Conservation (phyloP, 2,797 vertebrate genomes). For the Phylloscopus collybita region DNA sequence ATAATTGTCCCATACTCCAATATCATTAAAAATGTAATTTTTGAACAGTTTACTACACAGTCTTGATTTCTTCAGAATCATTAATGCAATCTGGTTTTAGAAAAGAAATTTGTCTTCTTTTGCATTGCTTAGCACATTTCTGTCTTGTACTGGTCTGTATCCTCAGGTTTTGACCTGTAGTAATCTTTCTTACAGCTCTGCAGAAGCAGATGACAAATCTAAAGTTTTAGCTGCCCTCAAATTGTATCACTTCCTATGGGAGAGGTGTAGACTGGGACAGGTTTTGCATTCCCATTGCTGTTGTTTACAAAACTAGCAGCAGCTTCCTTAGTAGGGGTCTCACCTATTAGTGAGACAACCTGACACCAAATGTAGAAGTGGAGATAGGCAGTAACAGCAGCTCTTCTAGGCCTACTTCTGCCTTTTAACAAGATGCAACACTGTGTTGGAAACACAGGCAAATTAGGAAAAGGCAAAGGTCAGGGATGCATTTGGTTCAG, state of each 20-base stretch:
- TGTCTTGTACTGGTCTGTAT: background rate
- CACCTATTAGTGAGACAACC: background rate
- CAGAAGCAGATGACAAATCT: slow-evolving; percentile 4
- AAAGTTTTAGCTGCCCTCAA: slow-evolving; percentile 18
- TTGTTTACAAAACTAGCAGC: background rate
- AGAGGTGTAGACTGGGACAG: background rate
- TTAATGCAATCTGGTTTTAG: background rate
- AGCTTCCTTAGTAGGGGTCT: background rate
- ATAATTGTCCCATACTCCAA: background rate
- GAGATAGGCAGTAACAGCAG: background rate
- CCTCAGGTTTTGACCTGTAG: background rate
- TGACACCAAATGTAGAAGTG: background rate
- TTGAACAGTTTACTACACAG: background rate
- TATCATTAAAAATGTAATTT: background rate
- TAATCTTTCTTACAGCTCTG: background rate
- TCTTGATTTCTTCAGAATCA: background rate
- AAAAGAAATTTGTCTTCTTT: background rate
- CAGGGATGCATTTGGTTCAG: background rate
- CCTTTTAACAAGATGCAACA: background rate
- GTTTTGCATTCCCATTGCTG: background rate
- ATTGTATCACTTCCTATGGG: background rate
- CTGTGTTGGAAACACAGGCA: background rate
- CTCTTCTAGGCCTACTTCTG: background rate
- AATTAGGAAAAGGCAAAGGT: background rate
- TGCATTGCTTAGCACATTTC: slow-evolving; percentile 10